These are phyloP conservation scores for Agrotis clavis DNA, from an alignment of 2,888 invertebrate species.

Conservation along the genomic window DNA sequence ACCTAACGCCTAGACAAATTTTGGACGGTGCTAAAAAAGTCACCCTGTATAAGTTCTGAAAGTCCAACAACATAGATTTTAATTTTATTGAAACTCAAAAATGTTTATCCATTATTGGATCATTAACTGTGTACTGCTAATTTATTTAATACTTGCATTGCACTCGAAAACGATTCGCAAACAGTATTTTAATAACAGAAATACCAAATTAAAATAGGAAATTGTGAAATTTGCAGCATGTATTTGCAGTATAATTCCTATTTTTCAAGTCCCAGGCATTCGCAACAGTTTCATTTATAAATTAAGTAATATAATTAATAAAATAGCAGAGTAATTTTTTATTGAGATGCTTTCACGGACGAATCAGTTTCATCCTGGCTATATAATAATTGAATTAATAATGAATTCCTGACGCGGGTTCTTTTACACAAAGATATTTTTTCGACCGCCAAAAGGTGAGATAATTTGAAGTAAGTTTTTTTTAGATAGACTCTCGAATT, in stretches of 20 bases:
- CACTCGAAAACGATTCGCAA: neutral
- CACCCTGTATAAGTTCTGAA: too few relatives aligned
- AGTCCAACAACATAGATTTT: neutral
- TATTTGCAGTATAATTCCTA: too few relatives aligned
- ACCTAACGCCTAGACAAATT: too few relatives aligned
- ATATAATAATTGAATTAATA: neutral
- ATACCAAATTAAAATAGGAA: neutral
- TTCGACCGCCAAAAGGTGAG: neutral
- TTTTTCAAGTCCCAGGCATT: too few relatives aligned
- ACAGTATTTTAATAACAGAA: neutral
- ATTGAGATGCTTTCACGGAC: neutral
- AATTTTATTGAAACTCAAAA: neutral
- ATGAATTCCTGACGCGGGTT: too few relatives aligned
- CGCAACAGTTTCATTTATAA: neutral
- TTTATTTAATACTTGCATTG: neutral
- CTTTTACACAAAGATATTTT: conserved; percentile 6
- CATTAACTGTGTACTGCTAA: neutral
- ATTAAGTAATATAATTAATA: neutral
- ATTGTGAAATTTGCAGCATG: neutral
- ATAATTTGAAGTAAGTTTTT: neutral
- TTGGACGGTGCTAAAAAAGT: too few relatives aligned
- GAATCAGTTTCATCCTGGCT: neutral
- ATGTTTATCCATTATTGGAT: neutral
- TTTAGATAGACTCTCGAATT: too few relatives aligned
- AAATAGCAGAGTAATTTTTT: neutral